Conservation (phyloP, 2,888 invertebrate genomes). For the Drosophila tripunctata region DNA sequence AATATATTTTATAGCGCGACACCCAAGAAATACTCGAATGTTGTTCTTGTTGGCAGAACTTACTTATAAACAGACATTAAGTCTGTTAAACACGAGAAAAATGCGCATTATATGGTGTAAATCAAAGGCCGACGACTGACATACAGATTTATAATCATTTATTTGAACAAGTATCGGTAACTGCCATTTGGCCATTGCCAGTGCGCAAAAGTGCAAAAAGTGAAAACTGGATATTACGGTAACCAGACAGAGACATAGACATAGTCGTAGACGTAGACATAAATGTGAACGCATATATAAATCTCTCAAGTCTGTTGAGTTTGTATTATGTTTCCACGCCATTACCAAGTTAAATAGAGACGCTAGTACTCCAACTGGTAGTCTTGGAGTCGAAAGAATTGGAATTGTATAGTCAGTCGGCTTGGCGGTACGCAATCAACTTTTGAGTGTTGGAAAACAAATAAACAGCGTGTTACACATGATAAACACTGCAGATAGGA, state of each 20-base stretch:
- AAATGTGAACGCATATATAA: constrained; percentile 36
- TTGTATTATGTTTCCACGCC: constrained; percentile 49
- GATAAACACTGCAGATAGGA: constrained; percentile 59
- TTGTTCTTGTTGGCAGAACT: constrained; percentile 28
- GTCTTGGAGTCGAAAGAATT: constrained; percentile 8
- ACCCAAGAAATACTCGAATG: constrained; percentile 43
- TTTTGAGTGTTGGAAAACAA: constrained; percentile 68
- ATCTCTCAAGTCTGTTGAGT: constrained; percentile 35
- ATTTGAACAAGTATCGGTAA: constrained; percentile 37
- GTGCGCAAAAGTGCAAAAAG: constrained; percentile 49
- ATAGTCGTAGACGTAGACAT: not conserved
- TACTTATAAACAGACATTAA: constrained; percentile 73
- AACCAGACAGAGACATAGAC: constrained; percentile 22
- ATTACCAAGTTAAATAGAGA: constrained; percentile 42
- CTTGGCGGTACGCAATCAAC: constrained; percentile 48
- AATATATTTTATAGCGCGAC: constrained; percentile 67
- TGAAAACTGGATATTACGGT: constrained; percentile 63
- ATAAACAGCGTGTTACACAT: constrained; percentile 72
- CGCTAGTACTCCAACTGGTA: constrained; percentile 9
- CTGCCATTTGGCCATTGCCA: constrained; percentile 29
- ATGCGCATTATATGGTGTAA: constrained; percentile 73
- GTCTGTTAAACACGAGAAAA: constrained; percentile 75
- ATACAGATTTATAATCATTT: constrained; percentile 61
- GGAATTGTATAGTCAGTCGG: not conserved
- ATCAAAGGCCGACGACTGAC: constrained; percentile 62